phyloP scores from a whole-genome alignment of 2,888 invertebrate genomes.

The Archips crataeganus region DNA sequence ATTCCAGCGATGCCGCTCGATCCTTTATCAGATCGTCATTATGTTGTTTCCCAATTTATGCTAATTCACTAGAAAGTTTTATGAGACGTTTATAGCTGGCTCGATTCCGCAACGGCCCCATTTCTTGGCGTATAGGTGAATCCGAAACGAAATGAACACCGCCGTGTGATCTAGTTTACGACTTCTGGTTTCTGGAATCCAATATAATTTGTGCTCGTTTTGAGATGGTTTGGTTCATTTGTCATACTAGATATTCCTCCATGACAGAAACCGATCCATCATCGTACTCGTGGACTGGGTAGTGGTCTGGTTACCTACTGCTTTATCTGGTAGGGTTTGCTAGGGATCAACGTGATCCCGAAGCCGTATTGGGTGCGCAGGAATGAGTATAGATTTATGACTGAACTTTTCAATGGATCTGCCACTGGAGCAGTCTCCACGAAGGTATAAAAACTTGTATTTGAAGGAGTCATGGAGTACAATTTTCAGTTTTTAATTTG shows the following conservation, averaged over 20 bases:
- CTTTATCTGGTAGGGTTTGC: too few relatives aligned
- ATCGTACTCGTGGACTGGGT: neutral
- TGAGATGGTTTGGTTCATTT: neutral
- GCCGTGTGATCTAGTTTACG: conserved; percentile 19
- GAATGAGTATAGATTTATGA: too few relatives aligned
- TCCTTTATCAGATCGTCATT: conserved; percentile 36
- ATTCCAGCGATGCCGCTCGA: conserved; percentile 2
- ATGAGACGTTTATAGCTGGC: neutral
- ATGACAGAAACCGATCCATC: neutral
- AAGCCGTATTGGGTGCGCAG: too few relatives aligned
- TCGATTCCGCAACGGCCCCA: neutral
- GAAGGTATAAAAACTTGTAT: too few relatives aligned
- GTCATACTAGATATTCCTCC: neutral
- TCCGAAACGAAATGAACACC: neutral
- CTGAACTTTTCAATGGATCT: too few relatives aligned
- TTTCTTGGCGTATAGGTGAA: neutral
- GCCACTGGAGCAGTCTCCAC: too few relatives aligned
- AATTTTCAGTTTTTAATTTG: too few relatives aligned
- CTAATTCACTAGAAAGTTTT: conserved; percentile 2
- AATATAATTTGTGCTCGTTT: neutral
- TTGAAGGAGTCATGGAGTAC: too few relatives aligned
- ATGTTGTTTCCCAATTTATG: conserved; percentile 7
- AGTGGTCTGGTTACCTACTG: neutral
- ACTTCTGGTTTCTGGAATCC: conserved; percentile 15
- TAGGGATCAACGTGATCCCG: too few relatives aligned